Percentiles rank a stretch among this genome's conserved stretches.
Conservation (phyloP, 2,113 vertebrate genomes). For the Capreolus pygargus region DNA sequence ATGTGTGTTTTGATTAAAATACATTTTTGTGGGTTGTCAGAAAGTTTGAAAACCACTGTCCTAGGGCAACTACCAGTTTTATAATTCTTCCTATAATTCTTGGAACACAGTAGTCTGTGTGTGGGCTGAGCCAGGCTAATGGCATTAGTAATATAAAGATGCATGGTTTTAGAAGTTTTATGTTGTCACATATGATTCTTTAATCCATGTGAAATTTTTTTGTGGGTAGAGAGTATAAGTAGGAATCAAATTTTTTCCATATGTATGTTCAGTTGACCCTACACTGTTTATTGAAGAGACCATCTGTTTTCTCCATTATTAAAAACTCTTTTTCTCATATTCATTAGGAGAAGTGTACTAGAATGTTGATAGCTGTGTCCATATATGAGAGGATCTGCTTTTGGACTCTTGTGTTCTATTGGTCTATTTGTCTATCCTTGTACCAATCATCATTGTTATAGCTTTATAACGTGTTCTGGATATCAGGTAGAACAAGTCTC, state of each 20-base stretch:
- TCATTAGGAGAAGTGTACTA: not conserved
- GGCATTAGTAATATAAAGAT: not conserved
- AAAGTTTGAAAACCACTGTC: not conserved
- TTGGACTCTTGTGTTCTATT: not conserved
- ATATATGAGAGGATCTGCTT: not conserved
- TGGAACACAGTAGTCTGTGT: not conserved
- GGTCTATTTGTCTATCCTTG: not conserved
- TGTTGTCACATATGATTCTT: not conserved
- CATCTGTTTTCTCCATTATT: not conserved
- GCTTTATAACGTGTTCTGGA: not conserved
- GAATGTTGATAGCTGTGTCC: not conserved
- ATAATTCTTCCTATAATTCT: conserved; percentile 1
- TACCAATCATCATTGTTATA: not conserved
- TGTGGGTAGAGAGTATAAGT: not conserved
- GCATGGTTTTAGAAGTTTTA: not conserved
- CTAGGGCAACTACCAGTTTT: not conserved
- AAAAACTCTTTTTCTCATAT: not conserved
- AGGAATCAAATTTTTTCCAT: not conserved
- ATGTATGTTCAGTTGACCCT: not conserved
- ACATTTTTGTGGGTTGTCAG: not conserved
- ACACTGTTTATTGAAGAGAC: not conserved
- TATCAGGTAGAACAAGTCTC: not conserved
- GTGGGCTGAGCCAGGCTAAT: not conserved
- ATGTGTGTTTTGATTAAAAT: not conserved
- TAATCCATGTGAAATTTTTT: not conserved